Evolutionary conservation across 2,113 vertebrate species (phyloP), one percentile per base, ranked within the genome.

Genomic region (Potamarius usumacintae): DNA sequence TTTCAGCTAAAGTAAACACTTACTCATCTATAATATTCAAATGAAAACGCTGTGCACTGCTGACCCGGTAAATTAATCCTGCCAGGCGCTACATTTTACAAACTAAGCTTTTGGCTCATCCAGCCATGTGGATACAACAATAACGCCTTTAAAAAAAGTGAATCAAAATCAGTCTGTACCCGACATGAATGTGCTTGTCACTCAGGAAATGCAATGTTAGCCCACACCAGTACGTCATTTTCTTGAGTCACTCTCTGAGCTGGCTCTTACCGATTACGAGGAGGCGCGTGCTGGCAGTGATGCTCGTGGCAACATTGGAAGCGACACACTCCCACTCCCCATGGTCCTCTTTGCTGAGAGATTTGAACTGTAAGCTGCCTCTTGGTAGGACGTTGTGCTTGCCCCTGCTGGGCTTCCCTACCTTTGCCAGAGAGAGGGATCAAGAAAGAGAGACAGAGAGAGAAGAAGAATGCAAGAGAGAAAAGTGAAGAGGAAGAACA

Each of bases 241-340:
- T 2, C 50, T 20, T 34, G 77, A 52, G 12, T 74, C 74, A 86
- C 50, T 55, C 6, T 34, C 42, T 65, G 69, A 25, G 74, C 58
- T 5, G 18, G 63, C 27, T 63, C 89, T 8, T 96, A 99, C 98
- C 98, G 88, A 97, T 97, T 93, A 99, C 97, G 11, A 98, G 98
- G 92, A 99, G 96, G 94, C 98, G 97, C 89, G 98, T 99, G 95
- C 97, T 99, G 97, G 98, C 98, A 97, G 97, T 99, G 96, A 99
- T 97, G 96, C 97, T 99, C 20, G 98, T 98, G 93, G 98, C 98
- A 88, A 99, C 96, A 87, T 99, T 99, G 95, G 97, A 98, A 93
- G 98, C 98, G 18, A 99, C 93, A 93, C 98, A 99, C 95, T 99
- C 98, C 98, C 98, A 99, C 94, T 99, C 97, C 92, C 98, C 98